phyloP scores from a whole-genome alignment of 2,888 invertebrate genomes.

The Aleiodes alternator region DNA sequence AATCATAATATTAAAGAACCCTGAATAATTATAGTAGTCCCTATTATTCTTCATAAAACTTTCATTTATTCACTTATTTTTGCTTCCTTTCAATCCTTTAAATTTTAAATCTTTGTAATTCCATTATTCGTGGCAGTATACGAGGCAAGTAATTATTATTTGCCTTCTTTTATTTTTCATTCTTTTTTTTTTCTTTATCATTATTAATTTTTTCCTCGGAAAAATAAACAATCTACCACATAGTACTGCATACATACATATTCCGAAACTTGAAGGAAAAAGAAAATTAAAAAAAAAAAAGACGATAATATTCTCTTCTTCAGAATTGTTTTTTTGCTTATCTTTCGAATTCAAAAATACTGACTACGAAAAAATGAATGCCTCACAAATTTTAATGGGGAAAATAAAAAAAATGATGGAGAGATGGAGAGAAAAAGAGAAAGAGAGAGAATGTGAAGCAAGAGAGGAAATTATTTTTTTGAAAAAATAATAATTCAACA shows the following conservation, averaged over 20 bases:
- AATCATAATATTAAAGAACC: slow-evolving; percentile 64
- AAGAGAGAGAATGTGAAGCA: slow-evolving; percentile 28
- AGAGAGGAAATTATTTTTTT: slow-evolving; percentile 43
- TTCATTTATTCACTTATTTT: slow-evolving; percentile 23
- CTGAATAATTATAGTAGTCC: slow-evolving; percentile 68
- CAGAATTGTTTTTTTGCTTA: slow-evolving; percentile 29
- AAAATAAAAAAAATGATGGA: not conserved
- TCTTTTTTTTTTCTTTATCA: not conserved
- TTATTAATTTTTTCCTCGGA: slow-evolving; percentile 14
- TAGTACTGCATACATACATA: slow-evolving; percentile 63
- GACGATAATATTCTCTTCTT: not conserved
- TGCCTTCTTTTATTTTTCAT: slow-evolving; percentile 20
- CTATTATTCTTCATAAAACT: slow-evolving; percentile 62
- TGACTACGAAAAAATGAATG: slow-evolving; percentile 17
- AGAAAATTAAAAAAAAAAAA: slow-evolving; percentile 20
- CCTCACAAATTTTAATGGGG: not conserved
- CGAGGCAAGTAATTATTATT: slow-evolving; percentile 57
- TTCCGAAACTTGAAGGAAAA: slow-evolving; percentile 50
- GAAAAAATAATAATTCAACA: slow-evolving; percentile 39
- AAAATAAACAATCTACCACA: slow-evolving; percentile 55
- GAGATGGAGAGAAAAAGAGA: slow-evolving; percentile 7
- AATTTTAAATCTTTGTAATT: not conserved
- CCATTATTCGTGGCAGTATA: slow-evolving; percentile 51
- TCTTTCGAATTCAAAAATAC: slow-evolving; percentile 37
- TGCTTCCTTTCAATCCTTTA: not conserved